Evolutionary conservation across 2,797 vertebrate genomes (phyloP).

Genomic region (Benthosema pterotum): DNA sequence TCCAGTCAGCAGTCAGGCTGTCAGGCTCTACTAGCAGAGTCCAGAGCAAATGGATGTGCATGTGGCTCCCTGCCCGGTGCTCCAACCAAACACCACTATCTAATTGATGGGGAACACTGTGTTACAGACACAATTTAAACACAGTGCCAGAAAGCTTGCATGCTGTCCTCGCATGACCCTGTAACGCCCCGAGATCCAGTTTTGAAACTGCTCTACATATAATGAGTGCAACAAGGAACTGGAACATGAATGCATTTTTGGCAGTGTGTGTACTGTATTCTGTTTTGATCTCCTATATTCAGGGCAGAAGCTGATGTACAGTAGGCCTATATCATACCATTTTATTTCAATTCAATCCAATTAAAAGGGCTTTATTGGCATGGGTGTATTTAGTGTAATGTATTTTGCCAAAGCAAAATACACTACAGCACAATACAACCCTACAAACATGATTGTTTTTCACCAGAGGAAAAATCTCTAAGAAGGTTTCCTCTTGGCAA

Average conservation of each 20-base stretch:
- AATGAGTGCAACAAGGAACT: slow-evolving; percentile 49
- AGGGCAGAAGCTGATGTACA: slow-evolving; percentile 5
- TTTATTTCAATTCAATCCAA: too few species aligned
- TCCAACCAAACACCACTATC: slow-evolving; percentile 65
- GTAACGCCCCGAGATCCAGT: slow-evolving; percentile 49
- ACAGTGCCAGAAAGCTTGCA: slow-evolving; percentile 54
- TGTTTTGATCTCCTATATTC: too few species aligned
- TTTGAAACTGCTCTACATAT: slow-evolving; percentile 50
- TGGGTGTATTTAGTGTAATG: too few species aligned
- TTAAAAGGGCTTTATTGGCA: too few species aligned
- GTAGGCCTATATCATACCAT: background rate
- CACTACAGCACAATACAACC: too few species aligned
- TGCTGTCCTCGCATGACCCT: slow-evolving; percentile 71
- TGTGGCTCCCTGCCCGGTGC: slow-evolving; percentile 58
- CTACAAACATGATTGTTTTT: too few species aligned
- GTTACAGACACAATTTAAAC: slow-evolving; percentile 69
- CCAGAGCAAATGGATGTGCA: slow-evolving; percentile 66
- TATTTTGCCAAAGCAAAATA: too few species aligned
- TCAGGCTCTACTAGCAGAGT: slow-evolving; percentile 76
- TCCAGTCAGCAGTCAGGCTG: slow-evolving; percentile 77
- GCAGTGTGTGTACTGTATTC: slow-evolving; percentile 10
- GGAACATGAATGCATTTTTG: slow-evolving; percentile 38
- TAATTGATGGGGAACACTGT: slow-evolving; percentile 68
- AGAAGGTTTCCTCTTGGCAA: too few species aligned
- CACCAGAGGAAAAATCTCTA: too few species aligned